A percentile compares a stretch with the other conserved stretches of the same genome.
phyloP scores from a whole-genome alignment of 2,888 invertebrate genomes.

The Pyrrhosoma nymphula region DNA sequence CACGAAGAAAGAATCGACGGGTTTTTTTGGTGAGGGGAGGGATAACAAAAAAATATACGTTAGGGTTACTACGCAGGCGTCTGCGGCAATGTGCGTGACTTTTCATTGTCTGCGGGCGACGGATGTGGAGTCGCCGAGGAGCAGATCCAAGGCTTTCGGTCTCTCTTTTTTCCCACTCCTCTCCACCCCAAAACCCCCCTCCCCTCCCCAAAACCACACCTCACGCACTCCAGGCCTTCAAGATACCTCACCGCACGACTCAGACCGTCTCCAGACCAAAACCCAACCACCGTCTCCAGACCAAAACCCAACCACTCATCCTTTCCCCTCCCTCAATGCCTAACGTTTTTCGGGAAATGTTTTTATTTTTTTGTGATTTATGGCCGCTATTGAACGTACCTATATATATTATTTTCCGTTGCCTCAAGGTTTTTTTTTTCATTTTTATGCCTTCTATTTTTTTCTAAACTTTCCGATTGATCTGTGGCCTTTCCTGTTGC shows the following conservation, averaged over 20 bases:
- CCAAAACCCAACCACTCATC: background rate
- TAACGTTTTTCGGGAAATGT: background rate
- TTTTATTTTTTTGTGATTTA: background rate
- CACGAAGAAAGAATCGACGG: too few relatives aligned
- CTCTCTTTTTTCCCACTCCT: background rate
- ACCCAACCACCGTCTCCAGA: background rate
- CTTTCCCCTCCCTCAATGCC: background rate
- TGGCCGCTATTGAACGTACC: background rate
- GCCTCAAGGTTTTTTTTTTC: background rate
- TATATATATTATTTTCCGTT: background rate
- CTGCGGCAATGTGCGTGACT: constrained; percentile 33
- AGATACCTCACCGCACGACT: background rate
- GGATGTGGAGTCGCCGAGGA: constrained; percentile 46
- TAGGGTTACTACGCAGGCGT: background rate
- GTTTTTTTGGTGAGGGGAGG: too few relatives aligned
- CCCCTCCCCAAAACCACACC: background rate
- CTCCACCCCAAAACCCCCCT: background rate
- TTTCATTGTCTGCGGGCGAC: constrained; percentile 48
- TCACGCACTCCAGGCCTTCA: background rate
- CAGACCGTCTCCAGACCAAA: background rate
- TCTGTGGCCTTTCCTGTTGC: background rate
- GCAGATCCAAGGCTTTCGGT: background rate
- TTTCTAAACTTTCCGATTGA: background rate
- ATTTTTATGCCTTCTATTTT: background rate
- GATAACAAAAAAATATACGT: background rate